Conservation (phyloP, 2,113 vertebrate genomes). For the Thalassarche chlororhynchos region DNA sequence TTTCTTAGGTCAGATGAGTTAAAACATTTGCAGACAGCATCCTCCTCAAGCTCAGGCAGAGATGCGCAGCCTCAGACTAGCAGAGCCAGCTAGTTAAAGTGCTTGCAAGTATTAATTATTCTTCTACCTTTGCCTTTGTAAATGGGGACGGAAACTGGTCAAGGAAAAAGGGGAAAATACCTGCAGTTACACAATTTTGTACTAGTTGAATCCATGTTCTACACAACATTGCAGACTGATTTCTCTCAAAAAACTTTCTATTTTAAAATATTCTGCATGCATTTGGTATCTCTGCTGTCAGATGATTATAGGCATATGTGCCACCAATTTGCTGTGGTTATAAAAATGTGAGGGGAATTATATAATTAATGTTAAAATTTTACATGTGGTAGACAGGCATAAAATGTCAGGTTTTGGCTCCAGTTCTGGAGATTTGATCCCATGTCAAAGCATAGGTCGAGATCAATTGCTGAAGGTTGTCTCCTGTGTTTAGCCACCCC, state of each 20-base stretch:
- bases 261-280: neutral
- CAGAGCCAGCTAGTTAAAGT: neutral
- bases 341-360: neutral
- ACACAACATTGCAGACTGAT: neutral
- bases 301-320: neutral
- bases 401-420: neutral
- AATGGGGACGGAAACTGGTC: neutral
- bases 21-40: neutral
- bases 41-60: neutral
- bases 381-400: neutral
- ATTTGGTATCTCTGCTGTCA: neutral
- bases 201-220: neutral
- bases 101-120: neutral
- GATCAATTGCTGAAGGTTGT: neutral
- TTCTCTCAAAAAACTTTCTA: neutral
- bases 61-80: neutral
- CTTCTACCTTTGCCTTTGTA: neutral
- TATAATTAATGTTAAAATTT: neutral
- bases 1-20: neutral
- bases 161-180: neutral
- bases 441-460: accelerated
- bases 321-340: neutral
- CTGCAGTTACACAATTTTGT: neutral
- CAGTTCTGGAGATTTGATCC: neutral
- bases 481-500: neutral